Evolutionary conservation across 2,113 vertebrate genomes (phyloP), one percentile per base, ranked within the genome.

Genomic region (Ornithorhynchus anatinus): DNA sequence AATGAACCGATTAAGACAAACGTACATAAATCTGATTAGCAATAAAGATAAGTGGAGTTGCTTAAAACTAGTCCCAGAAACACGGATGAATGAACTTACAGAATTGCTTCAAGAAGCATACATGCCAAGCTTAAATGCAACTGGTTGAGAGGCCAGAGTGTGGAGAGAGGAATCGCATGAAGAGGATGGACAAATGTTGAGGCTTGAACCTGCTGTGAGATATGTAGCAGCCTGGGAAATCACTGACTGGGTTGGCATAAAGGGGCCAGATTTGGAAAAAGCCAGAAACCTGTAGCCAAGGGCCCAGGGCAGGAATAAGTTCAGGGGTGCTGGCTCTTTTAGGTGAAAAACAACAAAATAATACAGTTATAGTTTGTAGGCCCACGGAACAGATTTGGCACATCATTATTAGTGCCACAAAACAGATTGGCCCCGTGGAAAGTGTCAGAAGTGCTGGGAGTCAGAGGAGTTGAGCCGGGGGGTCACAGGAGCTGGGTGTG

Each of bases 11-110:
- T 4, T 12, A 79, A 63, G 48, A 84, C 61, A 77, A 85, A 78
- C 71, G 85, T 50, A 74, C 59, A 72, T 51, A 88, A 72, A 65
- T 80, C 66, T 85, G 89, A 91, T 91, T 35, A 74, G 45, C 2
- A 11, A 64, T 79, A 81, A 79, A 87, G 90, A 89, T 90, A 90
- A 89, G 63, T 19, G 0, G 38, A 80, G 74, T 13, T 52, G 63
- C 82, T 80, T 64, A 77, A 50, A n/a, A 50, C 63, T 75, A 68
- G 57, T 85, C 87, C 65, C 66, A 81, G 60, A 72, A 35, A 54
- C 61, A 84, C 6, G 79, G 86, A 80, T 75, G 83, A 84, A 59
- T 32, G 78, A 59, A 29, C 63, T 33, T 35, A 62, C 57, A 84
- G 81, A 85, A 84, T 37, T 61, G 31, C 47, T 60, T 65, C n/a